A percentile compares a stretch with the other conserved stretches of the same genome.
These are phyloP conservation scores for Harpegnathos saltator DNA, from an alignment of 1,140 invertebrate genomes.

Conservation along the genomic window DNA sequence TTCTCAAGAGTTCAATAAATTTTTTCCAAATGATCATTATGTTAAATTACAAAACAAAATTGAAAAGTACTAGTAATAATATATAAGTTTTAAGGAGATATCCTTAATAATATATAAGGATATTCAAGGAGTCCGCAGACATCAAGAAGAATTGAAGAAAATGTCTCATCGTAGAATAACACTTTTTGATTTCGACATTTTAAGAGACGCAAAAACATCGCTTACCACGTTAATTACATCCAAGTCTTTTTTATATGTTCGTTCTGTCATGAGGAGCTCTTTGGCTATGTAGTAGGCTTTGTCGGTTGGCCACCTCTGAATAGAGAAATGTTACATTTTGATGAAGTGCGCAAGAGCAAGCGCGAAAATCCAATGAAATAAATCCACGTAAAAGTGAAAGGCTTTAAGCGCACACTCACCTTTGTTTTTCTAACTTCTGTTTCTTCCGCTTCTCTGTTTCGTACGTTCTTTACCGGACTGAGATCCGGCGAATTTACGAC, in stretches of 20 bases:
- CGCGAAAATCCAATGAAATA: neutral
- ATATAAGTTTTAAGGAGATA: too few species aligned
- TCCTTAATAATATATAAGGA: too few species aligned
- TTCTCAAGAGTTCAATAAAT: too few species aligned
- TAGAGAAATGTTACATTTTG: conserved; percentile 58
- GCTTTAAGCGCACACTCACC: conserved; percentile 59
- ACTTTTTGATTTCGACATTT: neutral
- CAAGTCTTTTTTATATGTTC: conserved; percentile 97
- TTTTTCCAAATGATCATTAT: too few species aligned
- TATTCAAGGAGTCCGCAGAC: too few species aligned
- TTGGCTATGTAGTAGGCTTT: conserved; percentile 97
- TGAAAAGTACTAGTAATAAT: too few species aligned
- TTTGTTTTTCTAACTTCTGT: conserved; percentile 80
- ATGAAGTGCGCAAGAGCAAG: neutral
- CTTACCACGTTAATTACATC: conserved; percentile 95
- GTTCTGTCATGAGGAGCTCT: conserved; percentile 97
- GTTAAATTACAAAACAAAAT: too few species aligned
- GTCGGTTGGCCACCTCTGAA: conserved; percentile 90
- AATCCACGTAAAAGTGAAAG: neutral
- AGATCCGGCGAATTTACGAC: conserved; percentile 78
- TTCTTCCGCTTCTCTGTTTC: conserved; percentile 79
- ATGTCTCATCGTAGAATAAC: neutral
- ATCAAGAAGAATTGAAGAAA: neutral
- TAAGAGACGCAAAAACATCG: conserved; percentile 35
- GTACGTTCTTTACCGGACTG: conserved; percentile 78